Evolutionary conservation across 1,140 invertebrate genomes (phyloP).

Genomic region (Papilio glaucus): DNA sequence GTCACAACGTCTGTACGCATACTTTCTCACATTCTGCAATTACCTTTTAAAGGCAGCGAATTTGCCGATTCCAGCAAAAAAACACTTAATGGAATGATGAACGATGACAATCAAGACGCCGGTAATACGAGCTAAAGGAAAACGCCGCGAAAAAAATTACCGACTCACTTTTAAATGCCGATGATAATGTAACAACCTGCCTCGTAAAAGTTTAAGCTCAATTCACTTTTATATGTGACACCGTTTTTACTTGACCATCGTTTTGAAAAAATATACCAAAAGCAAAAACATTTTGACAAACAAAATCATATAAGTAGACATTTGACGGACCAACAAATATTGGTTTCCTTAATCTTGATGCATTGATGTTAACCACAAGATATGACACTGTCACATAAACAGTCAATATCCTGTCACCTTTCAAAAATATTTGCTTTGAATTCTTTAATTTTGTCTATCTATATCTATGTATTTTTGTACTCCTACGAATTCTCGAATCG

Average conservation of each 20-base stretch:
- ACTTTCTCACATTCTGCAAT: constrained; percentile 75
- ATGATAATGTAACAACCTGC: constrained; percentile 39
- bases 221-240: constrained; percentile 34
- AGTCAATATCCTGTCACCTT: background rate
- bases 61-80: constrained; percentile 68
- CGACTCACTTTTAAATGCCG: constrained; percentile 40
- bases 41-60: constrained; percentile 73
- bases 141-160: constrained; percentile 36
- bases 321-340: background rate
- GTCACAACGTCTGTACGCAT: constrained; percentile 68
- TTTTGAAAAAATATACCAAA: background rate
- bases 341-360: background rate
- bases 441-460: too few relatives aligned
- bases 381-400: background rate
- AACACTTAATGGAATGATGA: constrained; percentile 55
- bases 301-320: too few relatives aligned
- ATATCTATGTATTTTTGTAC: too few relatives aligned
- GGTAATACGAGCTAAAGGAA: constrained; percentile 39
- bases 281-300: background rate
- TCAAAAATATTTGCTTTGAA: too few relatives aligned
- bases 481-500: too few relatives aligned
- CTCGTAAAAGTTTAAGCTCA: constrained; percentile 40
- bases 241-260: constrained; percentile 37
- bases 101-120: constrained; percentile 55
- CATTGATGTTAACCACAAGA: background rate